Evolutionary conservation across 2,888 invertebrate species (phyloP), one percentile per base, ranked within the genome.

Genomic region (Calliopum simillimum): DNA sequence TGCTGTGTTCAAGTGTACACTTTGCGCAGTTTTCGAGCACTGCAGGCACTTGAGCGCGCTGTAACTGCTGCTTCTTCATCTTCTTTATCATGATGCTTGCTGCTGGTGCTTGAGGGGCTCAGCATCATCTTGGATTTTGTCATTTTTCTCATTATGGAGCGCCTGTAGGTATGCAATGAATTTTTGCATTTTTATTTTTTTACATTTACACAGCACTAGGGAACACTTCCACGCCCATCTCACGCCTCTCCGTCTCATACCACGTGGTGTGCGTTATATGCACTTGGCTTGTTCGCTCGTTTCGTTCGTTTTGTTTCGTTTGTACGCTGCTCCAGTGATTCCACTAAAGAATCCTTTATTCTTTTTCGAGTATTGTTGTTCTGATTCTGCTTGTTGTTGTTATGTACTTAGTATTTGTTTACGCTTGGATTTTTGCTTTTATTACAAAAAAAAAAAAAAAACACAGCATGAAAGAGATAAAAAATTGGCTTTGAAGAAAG

Each of bases 301-400:
- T 44, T 19, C 11, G 33, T 33, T 33, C 16, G 19, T 61, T 25
- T 25, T 41, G 41, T 59, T 58, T 58, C 67, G 59, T 67, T 67
- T 67, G 67, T 67, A 47, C 69, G 73, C 72, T 71, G 69, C 69
- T 63, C 46, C 63, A 69, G 56, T 63, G 63, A 69, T 55, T 69
- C 55, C 63, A 56, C 46, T 63, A 56, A 67, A 69, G 62, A 47
- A 63, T 69, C 49, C 63, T 69, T 63, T 69, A 56, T 69, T 55
- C 47, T 33, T 62, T 33, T 46, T 44, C 59, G 49, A 68, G 59
- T 44, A 51, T 68, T 59, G 55, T 58, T 55, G 56, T 56, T 56
- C 46, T 55, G n/a, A 8, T 49, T 51, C 49, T 49, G 25, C 8
- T 33, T 64, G 49, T 23, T 43, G 41, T 43, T 53, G 53, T 46